A percentile compares a stretch with the other conserved stretches of the same genome.
Evolutionary conservation across 2,888 invertebrate genomes (phyloP).

Genomic region (Rhagophthalmus giganteus): DNA sequence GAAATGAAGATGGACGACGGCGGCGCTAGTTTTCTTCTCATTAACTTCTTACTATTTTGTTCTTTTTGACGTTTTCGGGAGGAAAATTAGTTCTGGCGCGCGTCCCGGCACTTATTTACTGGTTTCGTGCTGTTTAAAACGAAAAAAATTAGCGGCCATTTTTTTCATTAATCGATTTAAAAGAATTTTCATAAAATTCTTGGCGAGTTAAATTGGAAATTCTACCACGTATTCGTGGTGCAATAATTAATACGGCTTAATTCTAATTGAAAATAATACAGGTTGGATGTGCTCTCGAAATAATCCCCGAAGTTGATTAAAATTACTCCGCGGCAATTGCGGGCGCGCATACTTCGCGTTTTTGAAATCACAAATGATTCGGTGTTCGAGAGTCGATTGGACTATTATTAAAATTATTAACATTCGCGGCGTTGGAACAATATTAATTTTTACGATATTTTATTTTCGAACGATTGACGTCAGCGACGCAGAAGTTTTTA

Average conservation of each 20-base stretch:
- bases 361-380: constrained; percentile 9
- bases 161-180: not conserved
- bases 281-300: constrained; percentile 9
- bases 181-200: not conserved
- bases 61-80: no score
- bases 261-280: constrained; percentile 16
- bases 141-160: not conserved
- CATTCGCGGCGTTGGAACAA: no score
- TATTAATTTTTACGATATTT: no score
- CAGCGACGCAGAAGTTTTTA: not conserved
- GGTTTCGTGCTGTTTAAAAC: no score
- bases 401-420: not conserved
- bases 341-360: not conserved
- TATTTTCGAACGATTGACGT: not conserved
- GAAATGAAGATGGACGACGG: not conserved
- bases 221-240: constrained; percentile 13
- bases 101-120: no score
- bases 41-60: not conserved
- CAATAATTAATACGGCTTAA: constrained; percentile 14
- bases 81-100: no score
- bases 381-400: no score
- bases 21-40: not conserved
- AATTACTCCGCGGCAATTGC: constrained; percentile 1
- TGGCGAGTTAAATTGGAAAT: constrained; percentile 1
- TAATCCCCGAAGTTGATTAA: constrained; percentile 12